Percentiles rank a stretch among this genome's conserved stretches.
Conservation (phyloP, 2,888 invertebrate genomes). For the Apantesis nais region DNA sequence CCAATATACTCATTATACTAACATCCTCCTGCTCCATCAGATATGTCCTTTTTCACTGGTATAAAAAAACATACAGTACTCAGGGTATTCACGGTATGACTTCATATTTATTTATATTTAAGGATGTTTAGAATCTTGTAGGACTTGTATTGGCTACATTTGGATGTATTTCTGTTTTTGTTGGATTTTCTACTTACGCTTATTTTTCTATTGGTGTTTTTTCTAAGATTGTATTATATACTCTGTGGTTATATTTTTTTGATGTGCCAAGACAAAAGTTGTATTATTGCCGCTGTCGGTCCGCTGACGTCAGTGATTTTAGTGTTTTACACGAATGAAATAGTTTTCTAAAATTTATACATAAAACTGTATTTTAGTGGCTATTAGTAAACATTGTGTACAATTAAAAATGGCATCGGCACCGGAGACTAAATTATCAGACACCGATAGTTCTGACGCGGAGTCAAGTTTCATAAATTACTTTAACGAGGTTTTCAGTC, state of each 20-base stretch:
- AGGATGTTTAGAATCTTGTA: no score
- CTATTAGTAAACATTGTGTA: constrained; percentile 33
- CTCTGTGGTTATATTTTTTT: constrained; percentile 16
- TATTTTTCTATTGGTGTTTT: background rate
- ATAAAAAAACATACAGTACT: no score
- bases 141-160: no score
- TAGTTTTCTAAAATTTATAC: constrained; percentile 58
- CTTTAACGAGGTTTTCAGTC: constrained; percentile 84
- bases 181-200: background rate
- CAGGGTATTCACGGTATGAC: no score
- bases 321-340: constrained; percentile 56
- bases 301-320: constrained; percentile 70
- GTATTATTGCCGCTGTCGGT: constrained; percentile 41
- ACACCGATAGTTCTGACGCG: constrained; percentile 55
- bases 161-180: no score
- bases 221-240: background rate
- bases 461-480: constrained; percentile 66
- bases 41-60: no score
- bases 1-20: no score
- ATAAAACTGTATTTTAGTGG: constrained; percentile 43
- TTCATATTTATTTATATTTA: no score
- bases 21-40: no score
- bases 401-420: constrained; percentile 65
- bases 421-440: constrained; percentile 64
- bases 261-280: constrained; percentile 30